Conservation (phyloP, 2,113 vertebrate species). For the Callopanchax toddi region DNA sequence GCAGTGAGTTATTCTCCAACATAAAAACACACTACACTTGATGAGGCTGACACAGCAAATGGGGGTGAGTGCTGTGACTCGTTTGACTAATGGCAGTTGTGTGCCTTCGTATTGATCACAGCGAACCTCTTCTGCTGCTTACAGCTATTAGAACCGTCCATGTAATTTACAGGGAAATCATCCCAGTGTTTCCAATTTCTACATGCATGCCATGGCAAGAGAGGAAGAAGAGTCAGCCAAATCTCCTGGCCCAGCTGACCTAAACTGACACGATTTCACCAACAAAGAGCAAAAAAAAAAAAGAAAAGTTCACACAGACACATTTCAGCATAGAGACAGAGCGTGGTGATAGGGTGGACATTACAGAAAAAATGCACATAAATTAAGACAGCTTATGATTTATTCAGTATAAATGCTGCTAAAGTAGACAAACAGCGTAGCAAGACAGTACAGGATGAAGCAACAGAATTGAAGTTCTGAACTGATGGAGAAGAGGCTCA, state of each 20-base stretch:
- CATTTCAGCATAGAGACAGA: conserved; percentile 30
- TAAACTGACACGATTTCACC: conserved; percentile 14
- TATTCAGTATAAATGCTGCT: conserved; percentile 6
- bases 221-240: conserved; percentile 3
- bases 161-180: conserved; percentile 57
- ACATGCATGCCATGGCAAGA: conserved; percentile 50
- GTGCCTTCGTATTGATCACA: conserved; percentile 57
- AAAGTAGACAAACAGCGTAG: conserved; percentile 36
- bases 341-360: conserved; percentile 42
- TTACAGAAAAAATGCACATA: conserved; percentile 30
- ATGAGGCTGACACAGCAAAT: conserved; percentile 68
- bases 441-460: conserved; percentile 30
- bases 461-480: conserved; percentile 25
- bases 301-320: conserved; percentile 28
- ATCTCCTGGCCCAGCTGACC: conserved; percentile 19
- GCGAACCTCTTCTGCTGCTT: conserved; percentile 52
- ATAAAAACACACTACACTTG: conserved; percentile 70
- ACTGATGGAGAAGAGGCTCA: conserved; percentile 19
- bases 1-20: conserved; percentile 74
- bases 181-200: conserved; percentile 47
- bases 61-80: conserved; percentile 58
- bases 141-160: conserved; percentile 41
- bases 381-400: conserved; percentile 10
- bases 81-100: conserved; percentile 60
- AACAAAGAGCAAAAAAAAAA: conserved; percentile 46